phyloP scores from a whole-genome alignment of 2,888 invertebrate genomes.

The Microctonus brassicae region DNA sequence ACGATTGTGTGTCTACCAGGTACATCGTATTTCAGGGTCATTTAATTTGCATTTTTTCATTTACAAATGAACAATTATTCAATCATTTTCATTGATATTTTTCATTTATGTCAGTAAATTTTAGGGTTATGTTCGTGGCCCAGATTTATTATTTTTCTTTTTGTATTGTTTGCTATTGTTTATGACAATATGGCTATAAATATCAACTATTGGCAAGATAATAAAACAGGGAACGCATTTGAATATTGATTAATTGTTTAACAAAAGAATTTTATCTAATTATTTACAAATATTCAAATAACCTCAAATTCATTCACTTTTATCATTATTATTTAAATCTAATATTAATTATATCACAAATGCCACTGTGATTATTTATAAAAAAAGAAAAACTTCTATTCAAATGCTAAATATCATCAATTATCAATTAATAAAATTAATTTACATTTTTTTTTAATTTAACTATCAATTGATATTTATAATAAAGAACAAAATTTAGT shows the following conservation, averaged over 20 bases:
- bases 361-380: background rate
- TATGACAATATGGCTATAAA: background rate
- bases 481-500: no score
- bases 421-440: no score
- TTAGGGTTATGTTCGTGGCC: slow-evolving; percentile 30
- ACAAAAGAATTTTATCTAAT: background rate
- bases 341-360: slow-evolving; percentile 4
- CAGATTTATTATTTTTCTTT: background rate
- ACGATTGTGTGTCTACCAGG: slow-evolving; percentile 65
- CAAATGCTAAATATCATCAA: background rate
- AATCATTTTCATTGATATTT: slow-evolving; percentile 26
- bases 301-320: background rate
- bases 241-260: background rate
- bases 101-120: slow-evolving; percentile 24
- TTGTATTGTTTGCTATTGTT: background rate
- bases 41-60: slow-evolving; percentile 46
- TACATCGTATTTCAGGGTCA: slow-evolving; percentile 64
- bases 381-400: background rate
- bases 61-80: slow-evolving; percentile 40
- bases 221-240: slow-evolving; percentile 29
- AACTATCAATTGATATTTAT: no score
- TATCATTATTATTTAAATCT: background rate
- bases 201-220: slow-evolving; percentile 5
- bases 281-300: slow-evolving; percentile 6
- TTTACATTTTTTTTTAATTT: no score